Percentiles rank a stretch among this genome's conserved stretches.
phyloP scores from a whole-genome alignment of 1,140 invertebrate species.

The Drosophila ananassae region DNA sequence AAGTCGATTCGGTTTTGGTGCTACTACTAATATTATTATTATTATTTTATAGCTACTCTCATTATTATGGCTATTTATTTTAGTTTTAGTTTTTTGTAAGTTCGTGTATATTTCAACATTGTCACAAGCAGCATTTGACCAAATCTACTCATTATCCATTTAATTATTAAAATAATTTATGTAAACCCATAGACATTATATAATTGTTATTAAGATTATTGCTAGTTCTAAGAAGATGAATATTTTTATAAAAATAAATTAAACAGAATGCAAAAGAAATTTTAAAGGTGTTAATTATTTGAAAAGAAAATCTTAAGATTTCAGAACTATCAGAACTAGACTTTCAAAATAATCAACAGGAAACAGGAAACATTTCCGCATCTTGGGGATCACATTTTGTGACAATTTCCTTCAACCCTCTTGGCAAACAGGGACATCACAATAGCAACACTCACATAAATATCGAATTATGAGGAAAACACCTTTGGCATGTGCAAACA shows the following conservation, averaged over 20 bases:
- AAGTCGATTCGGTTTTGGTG: conserved; percentile 74
- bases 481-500: conserved; percentile 62
- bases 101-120: conserved; percentile 64
- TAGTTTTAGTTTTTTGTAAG: conserved; percentile 46
- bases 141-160: conserved; percentile 60
- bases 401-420: conserved; percentile 45
- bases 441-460: conserved; percentile 18
- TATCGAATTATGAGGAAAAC: conserved; percentile 43
- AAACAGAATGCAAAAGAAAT: conserved; percentile 34
- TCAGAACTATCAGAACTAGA: neutral
- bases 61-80: conserved; percentile 43
- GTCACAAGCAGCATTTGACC: conserved; percentile 73
- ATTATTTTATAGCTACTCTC: neutral
- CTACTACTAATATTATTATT: conserved; percentile 45
- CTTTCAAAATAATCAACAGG: conserved; percentile 23
- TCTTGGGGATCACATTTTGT: conserved; percentile 25
- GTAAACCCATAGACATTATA: conserved; percentile 44
- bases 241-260: conserved; percentile 67
- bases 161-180: conserved; percentile 46
- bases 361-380: conserved; percentile 23
- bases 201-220: conserved; percentile 58
- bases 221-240: conserved; percentile 26
- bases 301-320: no score
- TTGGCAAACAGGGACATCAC: conserved; percentile 9
- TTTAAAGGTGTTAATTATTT: conserved; percentile 1